phyloP scores from a whole-genome alignment of 1,140 invertebrate species.

The Calephelis virginiensis region DNA sequence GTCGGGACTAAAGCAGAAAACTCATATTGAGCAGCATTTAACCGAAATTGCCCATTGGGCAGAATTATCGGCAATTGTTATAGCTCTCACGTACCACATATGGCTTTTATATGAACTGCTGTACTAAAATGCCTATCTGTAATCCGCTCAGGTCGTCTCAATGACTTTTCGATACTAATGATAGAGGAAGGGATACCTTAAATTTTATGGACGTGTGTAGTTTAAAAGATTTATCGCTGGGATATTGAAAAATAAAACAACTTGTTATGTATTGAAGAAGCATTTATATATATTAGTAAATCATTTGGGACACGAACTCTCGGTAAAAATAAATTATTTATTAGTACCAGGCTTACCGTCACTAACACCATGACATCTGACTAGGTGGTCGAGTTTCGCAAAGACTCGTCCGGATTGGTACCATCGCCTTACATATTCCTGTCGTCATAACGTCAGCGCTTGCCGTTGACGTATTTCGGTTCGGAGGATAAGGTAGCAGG shows the following conservation, averaged over 20 bases:
- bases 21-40: slow-evolving; percentile 6
- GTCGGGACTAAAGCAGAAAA: slow-evolving; percentile 4
- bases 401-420: no score
- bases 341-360: no score
- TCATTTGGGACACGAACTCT: no score
- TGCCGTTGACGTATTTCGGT: no score
- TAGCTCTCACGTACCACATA: slow-evolving; percentile 10
- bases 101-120: slow-evolving; percentile 11
- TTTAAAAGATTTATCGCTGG: slow-evolving; percentile 4
- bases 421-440: no score
- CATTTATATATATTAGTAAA: no score
- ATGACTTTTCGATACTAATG: slow-evolving; percentile 14
- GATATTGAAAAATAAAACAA: not conserved
- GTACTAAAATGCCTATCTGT: slow-evolving; percentile 10
- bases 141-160: slow-evolving; percentile 7
- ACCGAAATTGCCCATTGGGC: slow-evolving; percentile 10
- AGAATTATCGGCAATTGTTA: slow-evolving; percentile 8
- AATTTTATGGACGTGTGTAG: not conserved
- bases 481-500: no score
- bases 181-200: slow-evolving; percentile 6
- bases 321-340: no score
- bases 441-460: no score
- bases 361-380: no score
- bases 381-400: no score
- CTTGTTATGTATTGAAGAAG: no score